These are phyloP conservation scores for Pseudolaguvia tuberculata DNA, from an alignment of 2,113 vertebrate species.

Conservation along the genomic window DNA sequence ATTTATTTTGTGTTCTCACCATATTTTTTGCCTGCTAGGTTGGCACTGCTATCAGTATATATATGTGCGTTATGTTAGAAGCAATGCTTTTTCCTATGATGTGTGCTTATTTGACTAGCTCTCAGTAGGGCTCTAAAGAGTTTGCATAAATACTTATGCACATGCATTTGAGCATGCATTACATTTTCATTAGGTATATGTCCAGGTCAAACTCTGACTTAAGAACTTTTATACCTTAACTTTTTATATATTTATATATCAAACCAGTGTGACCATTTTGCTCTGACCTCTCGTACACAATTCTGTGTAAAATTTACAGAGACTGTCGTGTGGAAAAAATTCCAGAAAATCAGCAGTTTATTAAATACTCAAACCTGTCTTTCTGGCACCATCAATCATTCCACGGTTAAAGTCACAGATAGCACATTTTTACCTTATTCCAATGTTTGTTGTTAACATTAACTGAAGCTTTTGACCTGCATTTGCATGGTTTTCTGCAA, in stretches of 20 bases:
- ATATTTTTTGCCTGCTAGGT: background rate
- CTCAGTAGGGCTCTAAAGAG: background rate
- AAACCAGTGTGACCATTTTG: background rate
- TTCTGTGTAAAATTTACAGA: background rate
- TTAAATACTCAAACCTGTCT: background rate
- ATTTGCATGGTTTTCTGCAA: background rate
- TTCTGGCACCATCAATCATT: background rate
- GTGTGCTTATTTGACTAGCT: background rate
- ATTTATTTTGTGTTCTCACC: no score
- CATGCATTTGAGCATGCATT: background rate
- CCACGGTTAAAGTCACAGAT: background rate
- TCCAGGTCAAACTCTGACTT: background rate
- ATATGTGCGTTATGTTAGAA: background rate
- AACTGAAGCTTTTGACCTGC: background rate
- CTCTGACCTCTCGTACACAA: background rate
- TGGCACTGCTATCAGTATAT: background rate
- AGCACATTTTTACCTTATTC: background rate
- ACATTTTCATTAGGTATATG: background rate
- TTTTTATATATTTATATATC: background rate
- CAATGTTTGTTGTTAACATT: background rate
- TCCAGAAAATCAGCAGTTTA: background rate
- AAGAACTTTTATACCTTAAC: background rate
- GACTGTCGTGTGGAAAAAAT: background rate
- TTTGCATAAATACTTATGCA: background rate
- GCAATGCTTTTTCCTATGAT: background rate